phyloP scores from a whole-genome alignment of 2,113 vertebrate genomes.

The Chionis minor region DNA sequence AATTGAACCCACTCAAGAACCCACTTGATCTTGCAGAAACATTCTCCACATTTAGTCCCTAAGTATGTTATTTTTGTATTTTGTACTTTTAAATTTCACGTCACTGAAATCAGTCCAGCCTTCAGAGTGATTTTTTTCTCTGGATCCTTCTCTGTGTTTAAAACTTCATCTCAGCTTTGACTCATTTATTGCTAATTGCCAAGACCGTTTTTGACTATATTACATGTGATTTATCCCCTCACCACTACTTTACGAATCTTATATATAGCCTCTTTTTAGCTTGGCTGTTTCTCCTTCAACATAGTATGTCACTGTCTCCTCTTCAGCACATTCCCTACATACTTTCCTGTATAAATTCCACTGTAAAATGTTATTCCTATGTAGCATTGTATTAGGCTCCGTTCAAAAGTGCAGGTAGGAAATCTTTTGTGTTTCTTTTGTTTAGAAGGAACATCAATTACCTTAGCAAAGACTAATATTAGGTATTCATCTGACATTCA shows the following conservation, averaged over 20 bases:
- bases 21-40: background rate
- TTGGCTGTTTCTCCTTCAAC: background rate
- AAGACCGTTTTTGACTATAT: background rate
- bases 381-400: background rate
- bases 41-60: background rate
- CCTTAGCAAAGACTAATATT: background rate
- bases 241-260: background rate
- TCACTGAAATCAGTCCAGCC: background rate
- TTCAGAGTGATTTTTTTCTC: background rate
- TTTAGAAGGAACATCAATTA: background rate
- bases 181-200: background rate
- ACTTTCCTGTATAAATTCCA: background rate
- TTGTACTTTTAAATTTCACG: background rate
- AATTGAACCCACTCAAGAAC: background rate
- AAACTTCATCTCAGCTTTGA: background rate
- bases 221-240: background rate
- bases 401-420: background rate
- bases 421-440: background rate
- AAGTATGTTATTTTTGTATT: background rate
- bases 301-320: background rate
- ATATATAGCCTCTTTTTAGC: background rate
- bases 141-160: background rate
- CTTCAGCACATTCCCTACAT: background rate
- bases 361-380: background rate
- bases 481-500: background rate